These are phyloP conservation scores for Drosophila novamexicana DNA, from an alignment of 1,140 invertebrate genomes.

Conservation along the genomic window DNA sequence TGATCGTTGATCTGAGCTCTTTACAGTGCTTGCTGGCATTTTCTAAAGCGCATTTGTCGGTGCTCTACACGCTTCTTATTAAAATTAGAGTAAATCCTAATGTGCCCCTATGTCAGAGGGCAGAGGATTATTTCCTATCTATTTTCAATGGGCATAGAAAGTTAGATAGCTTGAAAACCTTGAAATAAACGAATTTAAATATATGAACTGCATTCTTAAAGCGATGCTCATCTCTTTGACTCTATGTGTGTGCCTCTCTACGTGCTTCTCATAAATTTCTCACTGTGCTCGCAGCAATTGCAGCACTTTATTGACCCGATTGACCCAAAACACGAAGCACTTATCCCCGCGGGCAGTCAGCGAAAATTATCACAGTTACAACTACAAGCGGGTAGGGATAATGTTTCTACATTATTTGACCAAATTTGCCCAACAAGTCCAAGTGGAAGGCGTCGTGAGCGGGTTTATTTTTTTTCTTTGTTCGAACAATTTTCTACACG, in stretches of 20 bases:
- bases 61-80: background rate
- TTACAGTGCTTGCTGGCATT: background rate
- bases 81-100: no score
- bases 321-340: constrained; percentile 58
- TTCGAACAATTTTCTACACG: constrained; percentile 62
- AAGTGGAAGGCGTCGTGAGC: constrained; percentile 67
- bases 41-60: background rate
- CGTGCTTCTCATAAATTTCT: constrained; percentile 46
- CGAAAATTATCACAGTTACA: constrained; percentile 59
- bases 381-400: constrained; percentile 55
- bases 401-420: constrained; percentile 77
- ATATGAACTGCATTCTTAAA: background rate
- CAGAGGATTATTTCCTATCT: no score
- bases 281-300: constrained; percentile 36
- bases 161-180: background rate
- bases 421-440: constrained; percentile 58
- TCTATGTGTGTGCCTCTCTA: constrained; percentile 20
- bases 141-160: background rate
- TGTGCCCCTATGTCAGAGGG: no score
- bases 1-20: constrained; percentile 35
- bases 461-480: constrained; percentile 1
- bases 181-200: background rate
- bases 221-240: background rate
- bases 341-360: constrained; percentile 36
- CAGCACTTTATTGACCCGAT: constrained; percentile 65